Percentiles rank a stretch among this genome's conserved stretches.
These are phyloP conservation scores for Hemicentrotus pulcherrimus DNA, from an alignment of 35 echinoderm and acorn worm species.

Conservation along the genomic window DNA sequence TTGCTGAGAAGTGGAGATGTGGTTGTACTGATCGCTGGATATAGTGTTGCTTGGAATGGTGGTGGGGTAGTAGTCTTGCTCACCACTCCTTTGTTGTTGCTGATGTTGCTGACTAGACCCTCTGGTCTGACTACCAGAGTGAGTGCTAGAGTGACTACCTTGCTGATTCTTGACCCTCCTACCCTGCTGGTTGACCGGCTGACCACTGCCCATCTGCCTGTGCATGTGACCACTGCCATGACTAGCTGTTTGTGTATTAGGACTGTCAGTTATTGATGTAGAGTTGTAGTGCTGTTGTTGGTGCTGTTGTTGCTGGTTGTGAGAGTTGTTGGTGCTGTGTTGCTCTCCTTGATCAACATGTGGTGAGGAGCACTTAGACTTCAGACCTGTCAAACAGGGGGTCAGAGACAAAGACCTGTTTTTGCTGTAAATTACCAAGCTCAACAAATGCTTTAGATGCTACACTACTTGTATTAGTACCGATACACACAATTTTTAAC, in stretches of 20 bases:
- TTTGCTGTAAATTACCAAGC: conserved; percentile 47
- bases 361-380: conserved; percentile 18
- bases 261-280: not conserved
- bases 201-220: not conserved
- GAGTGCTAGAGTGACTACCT: not conserved
- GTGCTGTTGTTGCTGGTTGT: conserved; percentile 25
- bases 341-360: not conserved
- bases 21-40: not conserved
- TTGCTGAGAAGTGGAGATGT: not conserved
- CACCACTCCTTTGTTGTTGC: not conserved
- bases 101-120: not conserved
- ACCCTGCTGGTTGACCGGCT: not conserved
- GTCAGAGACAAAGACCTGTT: conserved; percentile 50
- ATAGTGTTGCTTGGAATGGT: not conserved
- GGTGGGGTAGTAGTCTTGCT: conserved; percentile 33
- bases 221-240: not conserved
- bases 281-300: conserved; percentile 20
- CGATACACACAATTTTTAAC: too few relatives aligned
- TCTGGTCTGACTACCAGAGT: not conserved
- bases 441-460: not conserved
- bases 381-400: conserved; percentile 23
- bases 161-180: not conserved
- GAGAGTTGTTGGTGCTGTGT: conserved; percentile 32
- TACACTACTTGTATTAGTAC: not conserved
- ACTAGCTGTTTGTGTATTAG: not conserved